Base-by-base conservation (phyloP, 2,797 vertebrate genomes). In the Chelmon rostratus region DNA sequence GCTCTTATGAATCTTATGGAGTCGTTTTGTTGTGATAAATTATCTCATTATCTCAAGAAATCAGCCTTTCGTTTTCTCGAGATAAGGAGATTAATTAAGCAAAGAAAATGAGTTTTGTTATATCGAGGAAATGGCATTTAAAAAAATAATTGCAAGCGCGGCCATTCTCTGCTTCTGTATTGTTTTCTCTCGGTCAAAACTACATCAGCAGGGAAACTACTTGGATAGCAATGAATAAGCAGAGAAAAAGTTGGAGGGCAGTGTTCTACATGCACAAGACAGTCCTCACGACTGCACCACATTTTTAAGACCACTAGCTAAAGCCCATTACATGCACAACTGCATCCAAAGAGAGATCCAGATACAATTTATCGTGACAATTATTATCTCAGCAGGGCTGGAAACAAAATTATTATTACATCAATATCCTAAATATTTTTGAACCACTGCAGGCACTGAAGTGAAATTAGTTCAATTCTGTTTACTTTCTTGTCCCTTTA, bases 361-460 rank as follows among this genome's bases (percentile, higher is more conserved):
- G 3, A 37, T 25, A 8, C 19, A 2, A 4, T 58, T 74, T 68
- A 35, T 68, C 64, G 23, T 38, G 52, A 66, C 40, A 35, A 33
- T 31, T 21, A 64, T 33, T 53, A 44, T 47, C 49, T 52, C 47
- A 46, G 28, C 13, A 61, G 53, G 46, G 35, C 38, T 52, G 37
- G 16, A 50, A 57, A 63, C 21, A 47, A 44, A 18, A 31, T 31
- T n/a, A 23, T 11, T 37, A 12, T 58, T 38, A 44, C 21, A 56
- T 13, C 52, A 42, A 73, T 46, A 79, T 63, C 5, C 35, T 70
- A 28, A 59, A 70, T 56, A 28, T 54, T 68, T 66, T 79, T 6
- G 4, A 73, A 33, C 31, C 8, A 37, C 50, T 47, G 31, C 71
- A 64, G 58, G 53, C 58, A 31, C 1, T 4, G 37, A 46, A 33